These are phyloP conservation scores for Callimorpha dominula DNA, from an alignment of 2,888 invertebrate genomes.

Conservation along the genomic window DNA sequence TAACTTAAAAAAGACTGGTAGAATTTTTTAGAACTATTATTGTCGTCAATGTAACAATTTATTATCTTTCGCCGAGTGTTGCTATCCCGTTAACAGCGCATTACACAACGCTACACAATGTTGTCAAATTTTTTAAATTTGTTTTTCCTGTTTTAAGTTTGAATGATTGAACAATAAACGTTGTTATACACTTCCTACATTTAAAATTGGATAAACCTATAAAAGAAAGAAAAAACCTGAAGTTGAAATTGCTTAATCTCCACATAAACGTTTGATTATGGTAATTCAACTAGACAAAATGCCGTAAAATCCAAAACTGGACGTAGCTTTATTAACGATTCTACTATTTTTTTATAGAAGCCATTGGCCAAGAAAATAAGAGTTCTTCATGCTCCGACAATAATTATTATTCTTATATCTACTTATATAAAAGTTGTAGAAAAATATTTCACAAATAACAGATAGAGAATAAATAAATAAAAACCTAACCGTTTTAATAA, in stretches of 20 bases:
- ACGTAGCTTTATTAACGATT: background rate
- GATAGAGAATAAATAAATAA: no score
- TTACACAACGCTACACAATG: background rate
- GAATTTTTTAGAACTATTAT: no score
- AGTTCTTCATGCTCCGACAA: no score
- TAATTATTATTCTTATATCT: no score
- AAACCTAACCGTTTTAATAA: no score
- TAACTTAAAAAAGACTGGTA: background rate
- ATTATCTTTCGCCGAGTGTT: background rate
- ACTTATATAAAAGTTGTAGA: no score
- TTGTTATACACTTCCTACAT: no score
- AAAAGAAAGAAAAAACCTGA: background rate
- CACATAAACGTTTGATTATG: background rate
- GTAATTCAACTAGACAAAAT: background rate
- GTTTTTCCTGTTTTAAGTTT: background rate
- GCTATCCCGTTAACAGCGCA: background rate
- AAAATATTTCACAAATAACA: no score
- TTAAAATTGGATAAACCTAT: no score
- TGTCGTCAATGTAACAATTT: background rate
- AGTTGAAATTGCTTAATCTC: background rate
- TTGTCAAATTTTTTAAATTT: background rate
- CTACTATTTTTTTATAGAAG: background rate
- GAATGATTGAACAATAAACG: background rate
- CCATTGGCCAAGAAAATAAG: no score
- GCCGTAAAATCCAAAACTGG: background rate